These are phyloP conservation scores for Hucho hucho DNA, from an alignment of 2,113 vertebrate species.

Conservation along the genomic window DNA sequence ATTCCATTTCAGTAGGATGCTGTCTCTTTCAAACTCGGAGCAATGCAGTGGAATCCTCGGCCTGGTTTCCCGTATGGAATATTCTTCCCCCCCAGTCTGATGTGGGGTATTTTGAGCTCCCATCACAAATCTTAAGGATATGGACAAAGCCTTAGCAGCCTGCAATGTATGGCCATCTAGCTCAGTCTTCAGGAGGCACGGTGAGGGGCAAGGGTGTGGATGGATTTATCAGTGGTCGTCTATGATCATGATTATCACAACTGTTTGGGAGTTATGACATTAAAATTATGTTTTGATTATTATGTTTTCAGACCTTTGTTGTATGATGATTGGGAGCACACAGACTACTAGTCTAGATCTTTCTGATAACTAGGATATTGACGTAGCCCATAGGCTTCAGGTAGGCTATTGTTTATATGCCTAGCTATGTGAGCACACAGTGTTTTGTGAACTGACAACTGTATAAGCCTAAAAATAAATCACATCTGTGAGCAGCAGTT, in stretches of 20 bases:
- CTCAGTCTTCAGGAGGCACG: slow-evolving; percentile 15
- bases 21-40: slow-evolving; percentile 42
- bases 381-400: no score
- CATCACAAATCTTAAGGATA: slow-evolving; percentile 24
- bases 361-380: no score
- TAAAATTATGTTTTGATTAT: slow-evolving; percentile 31
- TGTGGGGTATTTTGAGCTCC: slow-evolving; percentile 43
- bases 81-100: slow-evolving; percentile 13
- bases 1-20: slow-evolving; percentile 27
- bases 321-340: no score
- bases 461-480: no score
- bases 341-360: no score
- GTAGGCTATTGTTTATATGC: no score
- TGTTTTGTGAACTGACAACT: no score
- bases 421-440: no score
- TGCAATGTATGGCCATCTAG: slow-evolving; percentile 39
- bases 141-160: slow-evolving; percentile 28
- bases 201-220: slow-evolving; percentile 11
- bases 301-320: not conserved
- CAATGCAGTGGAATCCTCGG: slow-evolving; percentile 37
- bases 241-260: no score
- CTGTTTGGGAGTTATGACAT: slow-evolving; percentile 45
- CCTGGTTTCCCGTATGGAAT: slow-evolving; percentile 28
- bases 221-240: slow-evolving; percentile 22
- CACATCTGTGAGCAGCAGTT: no score